Base-by-base conservation (phyloP, 2,113 vertebrate genomes). In the Prinia subflava region DNA sequence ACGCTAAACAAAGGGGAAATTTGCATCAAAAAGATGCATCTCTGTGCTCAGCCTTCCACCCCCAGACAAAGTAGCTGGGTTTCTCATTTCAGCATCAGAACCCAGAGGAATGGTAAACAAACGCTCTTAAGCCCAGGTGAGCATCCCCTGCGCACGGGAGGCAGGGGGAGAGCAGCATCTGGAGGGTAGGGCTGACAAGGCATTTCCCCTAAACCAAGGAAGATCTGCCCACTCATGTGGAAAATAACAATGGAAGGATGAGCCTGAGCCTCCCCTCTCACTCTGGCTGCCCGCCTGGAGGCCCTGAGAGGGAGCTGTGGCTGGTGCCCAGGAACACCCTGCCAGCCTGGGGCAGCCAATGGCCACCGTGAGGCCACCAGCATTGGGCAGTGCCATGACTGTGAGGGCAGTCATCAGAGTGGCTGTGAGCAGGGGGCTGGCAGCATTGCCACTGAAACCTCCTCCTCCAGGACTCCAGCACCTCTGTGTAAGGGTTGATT, bases 351-450 rank as follows among this genome's bases (percentile, higher is more conserved):
- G 46, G 71, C 59, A 47, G 85, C 91, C 83, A 93, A 83, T 96
- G 97, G 87, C 85, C 93, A 89, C 74, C 50, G 62, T n/a, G 68
- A 95, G 96, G 96, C 94, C 95, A 97, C 90, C 88, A 70, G 89
- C 87, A 62, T 15, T 70, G 93, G 95, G 95, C 94, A 93, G 95
- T 47, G 46, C 82, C 39, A 33, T 92, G 96, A 86, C 82, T 92
- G 94, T 71, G 79, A 83, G 28, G 64, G 33, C 63, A 69, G 62
- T 50, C 59, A 27, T 60, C 39, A 59, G 91, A 86, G 64, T 13
- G 19, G 52, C 95, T 95, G 87, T 95, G 84, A 93, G 95, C 76
- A 82, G 78, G 90, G 73, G 63, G 64, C 74, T 67, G 85, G 49
- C n/a, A 86, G 88, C 57, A 19, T n/a, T 95, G 94, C 92, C 96